Evolutionary conservation across 1,140 invertebrate genomes (phyloP).

Genomic region (Lepidurus couesii): DNA sequence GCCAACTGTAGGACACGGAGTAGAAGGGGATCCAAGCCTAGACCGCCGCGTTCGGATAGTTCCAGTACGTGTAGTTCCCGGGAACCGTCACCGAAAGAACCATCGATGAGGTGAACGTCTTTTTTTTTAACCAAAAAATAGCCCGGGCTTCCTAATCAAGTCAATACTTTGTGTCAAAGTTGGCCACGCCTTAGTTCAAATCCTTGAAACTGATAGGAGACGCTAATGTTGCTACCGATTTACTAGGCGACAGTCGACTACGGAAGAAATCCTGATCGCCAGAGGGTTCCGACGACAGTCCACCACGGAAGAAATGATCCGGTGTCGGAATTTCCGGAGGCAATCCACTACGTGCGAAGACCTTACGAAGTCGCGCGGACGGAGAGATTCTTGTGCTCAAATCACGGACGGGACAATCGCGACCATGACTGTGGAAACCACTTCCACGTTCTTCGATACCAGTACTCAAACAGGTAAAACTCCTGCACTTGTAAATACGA

Average conservation of each 20-base stretch:
- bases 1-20: conserved; percentile 26
- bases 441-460: conserved; percentile 84
- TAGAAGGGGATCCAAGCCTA: conserved; percentile 33
- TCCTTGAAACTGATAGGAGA: no score
- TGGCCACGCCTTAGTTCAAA: no score
- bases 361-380: conserved; percentile 58
- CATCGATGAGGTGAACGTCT: conserved; percentile 31
- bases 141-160: no score
- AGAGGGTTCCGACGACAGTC: conserved; percentile 80
- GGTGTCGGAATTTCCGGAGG: conserved; percentile 69
- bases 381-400: conserved; percentile 78
- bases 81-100: conserved; percentile 47
- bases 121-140: neutral
- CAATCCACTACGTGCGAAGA: conserved; percentile 50
- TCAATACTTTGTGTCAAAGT: no score
- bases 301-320: conserved; percentile 85
- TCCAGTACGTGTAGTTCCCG: conserved; percentile 63
- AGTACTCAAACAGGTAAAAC: conserved; percentile 83
- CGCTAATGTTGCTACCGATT: neutral
- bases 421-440: conserved; percentile 86
- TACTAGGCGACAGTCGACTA: conserved; percentile 71
- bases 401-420: conserved; percentile 86
- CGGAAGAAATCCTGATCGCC: conserved; percentile 83
- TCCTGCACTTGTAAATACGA: neutral
- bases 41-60: conserved; percentile 33